Conservation (phyloP, 2,797 vertebrate species). For the Pogonophryne albipinna region DNA sequence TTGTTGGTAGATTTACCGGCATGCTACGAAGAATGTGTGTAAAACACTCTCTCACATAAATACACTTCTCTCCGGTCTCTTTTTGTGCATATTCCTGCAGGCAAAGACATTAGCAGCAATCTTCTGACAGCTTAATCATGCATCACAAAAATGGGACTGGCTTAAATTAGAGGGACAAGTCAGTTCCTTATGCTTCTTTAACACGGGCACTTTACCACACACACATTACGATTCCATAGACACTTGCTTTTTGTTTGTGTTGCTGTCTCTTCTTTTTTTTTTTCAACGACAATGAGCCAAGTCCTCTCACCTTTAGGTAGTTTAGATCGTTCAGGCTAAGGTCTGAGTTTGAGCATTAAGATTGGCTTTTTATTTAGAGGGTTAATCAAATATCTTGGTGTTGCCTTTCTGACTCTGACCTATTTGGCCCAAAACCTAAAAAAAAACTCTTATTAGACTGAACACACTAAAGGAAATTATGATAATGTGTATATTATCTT, state of each 20-base stretch:
- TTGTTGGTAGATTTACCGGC: constrained; percentile 19
- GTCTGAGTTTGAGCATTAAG: neutral
- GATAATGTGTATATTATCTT: neutral
- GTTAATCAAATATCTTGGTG: neutral
- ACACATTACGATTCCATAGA: constrained; percentile 1
- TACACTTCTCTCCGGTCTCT: constrained; percentile 6
- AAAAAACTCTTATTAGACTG: neutral
- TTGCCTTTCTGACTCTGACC: neutral
- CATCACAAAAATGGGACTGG: constrained; percentile 60
- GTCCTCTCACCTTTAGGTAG: constrained; percentile 2
- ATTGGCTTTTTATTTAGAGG: neutral
- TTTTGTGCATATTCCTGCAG: constrained; percentile 32
- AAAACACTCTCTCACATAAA: constrained; percentile 12
- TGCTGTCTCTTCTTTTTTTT: constrained; percentile 13
- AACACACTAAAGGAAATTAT: neutral
- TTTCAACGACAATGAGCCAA: constrained; percentile 25
- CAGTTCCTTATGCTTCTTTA: constrained; percentile 57
- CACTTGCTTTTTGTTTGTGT: neutral
- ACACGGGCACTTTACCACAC: constrained; percentile 28
- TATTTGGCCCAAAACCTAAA: neutral
- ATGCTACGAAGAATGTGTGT: neutral
- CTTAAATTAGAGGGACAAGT: constrained; percentile 65
- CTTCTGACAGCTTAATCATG: constrained; percentile 63
- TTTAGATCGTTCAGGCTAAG: neutral
- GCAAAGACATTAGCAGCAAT: constrained; percentile 52